phyloP scores from a whole-genome alignment of 2,797 vertebrate genomes.

The Peromyscus eremicus region DNA sequence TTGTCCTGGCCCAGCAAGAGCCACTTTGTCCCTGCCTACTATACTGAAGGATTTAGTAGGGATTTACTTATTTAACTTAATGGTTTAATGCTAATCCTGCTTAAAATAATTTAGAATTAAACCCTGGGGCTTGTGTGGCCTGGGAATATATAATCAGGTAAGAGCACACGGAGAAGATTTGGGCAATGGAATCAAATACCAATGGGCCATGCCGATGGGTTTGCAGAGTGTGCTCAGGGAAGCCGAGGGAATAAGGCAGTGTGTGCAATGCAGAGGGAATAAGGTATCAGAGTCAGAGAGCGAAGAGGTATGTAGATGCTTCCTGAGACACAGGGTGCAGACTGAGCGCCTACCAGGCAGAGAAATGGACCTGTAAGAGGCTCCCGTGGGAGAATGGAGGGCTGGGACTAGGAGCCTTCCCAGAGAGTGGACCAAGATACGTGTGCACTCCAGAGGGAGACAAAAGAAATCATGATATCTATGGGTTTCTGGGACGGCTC shows the following conservation, averaged over 20 bases:
- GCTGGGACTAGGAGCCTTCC: background rate
- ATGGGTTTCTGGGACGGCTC: background rate
- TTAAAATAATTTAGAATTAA: background rate
- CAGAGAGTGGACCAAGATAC: background rate
- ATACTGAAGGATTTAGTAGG: background rate
- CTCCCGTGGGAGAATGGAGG: rapidly evolving
- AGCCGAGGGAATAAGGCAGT: background rate
- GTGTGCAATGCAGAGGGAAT: rapidly evolving
- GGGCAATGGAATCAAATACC: background rate
- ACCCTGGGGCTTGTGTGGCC: background rate
- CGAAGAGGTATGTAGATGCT: background rate
- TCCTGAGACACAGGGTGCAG: background rate
- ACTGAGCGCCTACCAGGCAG: background rate
- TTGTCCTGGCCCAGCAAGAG: background rate
- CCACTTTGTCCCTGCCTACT: background rate
- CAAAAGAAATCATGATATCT: background rate
- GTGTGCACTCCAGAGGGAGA: background rate
- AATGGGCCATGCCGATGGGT: background rate
- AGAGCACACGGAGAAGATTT: background rate
- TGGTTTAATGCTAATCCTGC: background rate
- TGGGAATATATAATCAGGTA: no score
- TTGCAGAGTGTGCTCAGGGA: no score
- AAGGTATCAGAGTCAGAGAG: background rate
- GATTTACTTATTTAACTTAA: background rate
- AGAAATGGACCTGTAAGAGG: background rate